Base-by-base conservation (phyloP, 2,797 vertebrate genomes). In the Fringilla coelebs region DNA sequence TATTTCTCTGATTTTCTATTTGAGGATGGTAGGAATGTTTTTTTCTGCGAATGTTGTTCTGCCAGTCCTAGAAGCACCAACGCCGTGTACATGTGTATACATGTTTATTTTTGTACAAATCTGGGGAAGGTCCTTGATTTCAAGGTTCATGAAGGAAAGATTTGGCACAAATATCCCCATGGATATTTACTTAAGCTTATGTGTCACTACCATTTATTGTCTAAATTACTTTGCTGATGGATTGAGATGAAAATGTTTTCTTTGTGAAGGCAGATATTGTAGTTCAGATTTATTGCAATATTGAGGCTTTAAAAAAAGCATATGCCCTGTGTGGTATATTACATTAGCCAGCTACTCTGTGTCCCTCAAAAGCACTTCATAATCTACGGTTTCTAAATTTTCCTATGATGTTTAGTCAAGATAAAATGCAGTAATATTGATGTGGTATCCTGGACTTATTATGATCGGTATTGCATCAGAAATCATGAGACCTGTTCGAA, bases 171-270 rank as follows among this genome's bases (percentile, higher is more conserved):
- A 94, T 96, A 86, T 62, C 41, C 58, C 74, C 49, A 10, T 90
- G 77, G 77, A 92, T 91, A 78, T 89, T 95, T 89, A 90, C 81
- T 95, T 95, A 92, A 92, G 94, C 85, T 68, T 94, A 78, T 93
- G 95, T 93, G 88, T 91, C 40, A 34, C 87, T 95, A 16, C 75
- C 85, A 79, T 97, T 96, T 95, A 65, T 96, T 96, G 70, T 82
- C 88, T 94, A 78, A 80, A 82, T 95, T 90, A 96, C 75, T 94
- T 95, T 93, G 76, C 85, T 83, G 85, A 95, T 94, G 93, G 76
- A 89, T 88, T 94, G 86, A 95, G 90, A 92, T 96, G 96, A 79
- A 94, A 96, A 93, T 96, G 79, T 92, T 95, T 97, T 94, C 93
- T 95, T 96, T 90, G 89, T 92, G 87, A 94, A 94, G 74, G 92